These are phyloP conservation scores for Pheosia gnoma DNA, from an alignment of 2,888 invertebrate species.

Conservation along the genomic window DNA sequence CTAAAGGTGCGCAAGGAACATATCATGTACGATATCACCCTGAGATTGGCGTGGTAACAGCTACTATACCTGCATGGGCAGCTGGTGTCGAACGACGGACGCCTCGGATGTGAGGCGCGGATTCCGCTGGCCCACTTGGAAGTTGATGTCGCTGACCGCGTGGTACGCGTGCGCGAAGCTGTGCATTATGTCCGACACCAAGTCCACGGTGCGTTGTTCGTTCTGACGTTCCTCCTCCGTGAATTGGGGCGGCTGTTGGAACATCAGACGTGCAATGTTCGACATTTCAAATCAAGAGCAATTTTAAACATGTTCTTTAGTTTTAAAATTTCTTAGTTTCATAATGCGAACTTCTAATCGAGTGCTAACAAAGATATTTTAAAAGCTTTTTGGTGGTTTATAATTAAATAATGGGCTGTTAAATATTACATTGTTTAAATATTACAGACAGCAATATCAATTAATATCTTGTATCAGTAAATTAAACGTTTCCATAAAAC, in stretches of 20 bases:
- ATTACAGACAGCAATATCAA: no score
- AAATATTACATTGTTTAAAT: no score
- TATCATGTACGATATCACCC: no score
- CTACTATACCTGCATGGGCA: slow-evolving; percentile 59
- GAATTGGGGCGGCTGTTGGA: slow-evolving; percentile 35
- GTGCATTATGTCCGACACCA: slow-evolving; percentile 92
- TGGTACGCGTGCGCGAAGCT: slow-evolving; percentile 95
- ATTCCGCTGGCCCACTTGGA: slow-evolving; percentile 49
- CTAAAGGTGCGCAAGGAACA: no score
- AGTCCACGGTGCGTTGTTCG: slow-evolving; percentile 87
- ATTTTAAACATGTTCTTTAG: no score
- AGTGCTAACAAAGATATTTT: no score
- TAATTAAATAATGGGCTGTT: no score
- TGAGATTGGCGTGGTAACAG: background rate
- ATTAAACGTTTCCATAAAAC: slow-evolving; percentile 6
- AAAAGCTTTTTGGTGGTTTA: no score
- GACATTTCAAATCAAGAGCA: no score
- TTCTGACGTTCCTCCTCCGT: slow-evolving; percentile 70
- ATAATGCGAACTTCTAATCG: no score
- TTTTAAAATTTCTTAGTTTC: no score
- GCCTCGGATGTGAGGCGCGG: slow-evolving; percentile 59
- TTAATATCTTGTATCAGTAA: background rate
- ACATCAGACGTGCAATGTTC: no score
- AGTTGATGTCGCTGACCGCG: slow-evolving; percentile 92
- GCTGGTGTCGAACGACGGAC: slow-evolving; percentile 40